phyloP scores from a whole-genome alignment of 2,797 vertebrate species.

The Cuniculus paca region DNA sequence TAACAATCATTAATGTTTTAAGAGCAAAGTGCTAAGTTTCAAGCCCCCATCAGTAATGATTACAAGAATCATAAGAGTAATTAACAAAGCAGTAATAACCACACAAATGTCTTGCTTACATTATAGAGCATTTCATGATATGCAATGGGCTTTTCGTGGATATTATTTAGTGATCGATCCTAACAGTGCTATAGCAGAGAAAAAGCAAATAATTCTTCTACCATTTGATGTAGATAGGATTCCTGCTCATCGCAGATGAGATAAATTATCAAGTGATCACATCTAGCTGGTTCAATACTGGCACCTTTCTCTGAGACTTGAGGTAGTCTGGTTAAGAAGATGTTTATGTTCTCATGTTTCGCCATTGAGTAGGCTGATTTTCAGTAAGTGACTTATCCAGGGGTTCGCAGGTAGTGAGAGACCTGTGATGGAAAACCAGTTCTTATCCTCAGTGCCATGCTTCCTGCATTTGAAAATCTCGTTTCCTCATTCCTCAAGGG shows the following conservation, averaged over 20 bases:
- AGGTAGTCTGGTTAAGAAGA: neutral
- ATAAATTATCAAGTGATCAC: neutral
- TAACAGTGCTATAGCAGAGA: neutral
- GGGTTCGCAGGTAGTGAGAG: neutral
- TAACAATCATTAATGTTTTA: constrained; percentile 25
- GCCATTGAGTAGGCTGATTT: neutral
- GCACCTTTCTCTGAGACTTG: neutral
- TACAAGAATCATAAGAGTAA: constrained; percentile 34
- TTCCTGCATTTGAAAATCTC: neutral
- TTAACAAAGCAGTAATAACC: neutral
- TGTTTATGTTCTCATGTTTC: neutral
- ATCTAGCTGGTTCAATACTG: neutral
- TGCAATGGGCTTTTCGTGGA: neutral
- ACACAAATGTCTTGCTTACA: neutral
- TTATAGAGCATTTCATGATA: neutral
- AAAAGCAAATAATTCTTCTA: neutral
- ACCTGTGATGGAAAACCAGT: neutral
- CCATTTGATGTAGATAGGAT: neutral
- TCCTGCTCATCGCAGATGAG: neutral
- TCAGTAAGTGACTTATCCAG: neutral
- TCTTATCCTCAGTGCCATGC: neutral
- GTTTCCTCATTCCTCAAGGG: constrained; percentile 8
- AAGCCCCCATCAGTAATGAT: constrained; percentile 30
- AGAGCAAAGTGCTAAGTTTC: constrained; percentile 27
- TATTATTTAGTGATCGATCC: neutral